Percentiles rank a stretch among this genome's conserved stretches.
phyloP scores from a whole-genome alignment of 2,888 invertebrate species.

The Hemithea aestivaria region DNA sequence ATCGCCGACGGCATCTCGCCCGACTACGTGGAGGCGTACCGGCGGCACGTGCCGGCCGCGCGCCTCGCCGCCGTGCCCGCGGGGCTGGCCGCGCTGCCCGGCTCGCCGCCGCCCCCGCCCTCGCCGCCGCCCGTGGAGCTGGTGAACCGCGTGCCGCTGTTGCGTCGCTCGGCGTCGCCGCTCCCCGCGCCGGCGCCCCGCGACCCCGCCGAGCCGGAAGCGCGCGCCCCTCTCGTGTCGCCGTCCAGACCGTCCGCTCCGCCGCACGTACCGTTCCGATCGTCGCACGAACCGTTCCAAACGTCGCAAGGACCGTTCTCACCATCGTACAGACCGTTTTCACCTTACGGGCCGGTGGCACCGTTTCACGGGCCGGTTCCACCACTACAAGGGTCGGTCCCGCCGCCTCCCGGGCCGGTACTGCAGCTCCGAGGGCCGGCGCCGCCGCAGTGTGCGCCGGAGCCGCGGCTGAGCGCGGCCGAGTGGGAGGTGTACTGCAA shows the following conservation, averaged over 20 bases:
- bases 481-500: constrained; percentile 47
- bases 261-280: neutral
- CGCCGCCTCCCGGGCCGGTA: neutral
- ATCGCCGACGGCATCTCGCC: constrained; percentile 65
- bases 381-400: neutral
- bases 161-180: constrained; percentile 3
- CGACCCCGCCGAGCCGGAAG: constrained; percentile 1
- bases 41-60: constrained; percentile 54
- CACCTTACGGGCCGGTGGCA: neutral
- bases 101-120: neutral
- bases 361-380: neutral
- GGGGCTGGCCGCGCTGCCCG: constrained; percentile 6
- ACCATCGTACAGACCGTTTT: no score
- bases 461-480: constrained; percentile 32
- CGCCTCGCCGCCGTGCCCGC: no score
- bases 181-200: neutral
- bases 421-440: neutral
- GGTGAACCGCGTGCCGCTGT: no score
- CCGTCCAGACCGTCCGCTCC: constrained; percentile 2
- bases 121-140: constrained; percentile 1
- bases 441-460: constrained; percentile 2
- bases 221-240: neutral
- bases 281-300: no score
- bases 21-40: constrained; percentile 61
- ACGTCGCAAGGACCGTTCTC: no score